These are phyloP conservation scores for Percopsis omiscomaycus DNA, from an alignment of 2,797 vertebrate species.

Conservation along the genomic window DNA sequence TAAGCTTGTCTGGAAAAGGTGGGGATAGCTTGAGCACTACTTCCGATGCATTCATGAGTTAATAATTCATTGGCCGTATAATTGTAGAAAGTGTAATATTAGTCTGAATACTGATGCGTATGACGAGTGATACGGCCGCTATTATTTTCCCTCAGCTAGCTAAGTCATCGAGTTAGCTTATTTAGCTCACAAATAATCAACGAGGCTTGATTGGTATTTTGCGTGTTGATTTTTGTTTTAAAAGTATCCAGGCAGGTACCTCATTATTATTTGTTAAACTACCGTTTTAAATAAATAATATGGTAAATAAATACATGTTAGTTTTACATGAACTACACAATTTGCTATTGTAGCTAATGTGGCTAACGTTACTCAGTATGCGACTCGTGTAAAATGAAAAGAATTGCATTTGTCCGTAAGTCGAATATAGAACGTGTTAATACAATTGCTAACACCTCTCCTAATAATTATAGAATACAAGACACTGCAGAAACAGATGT, in stretches of 20 bases:
- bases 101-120: no score
- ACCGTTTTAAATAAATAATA: no score
- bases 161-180: conserved; percentile 40
- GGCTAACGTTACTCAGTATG: background rate
- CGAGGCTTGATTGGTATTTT: background rate
- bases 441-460: background rate
- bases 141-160: conserved; percentile 22
- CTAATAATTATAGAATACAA: conserved; percentile 43
- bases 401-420: no score
- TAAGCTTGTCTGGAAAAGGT: conserved; percentile 66
- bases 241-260: background rate
- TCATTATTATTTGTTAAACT: no score
- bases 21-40: conserved; percentile 43
- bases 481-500: conserved; percentile 79
- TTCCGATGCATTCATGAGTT: background rate
- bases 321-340: background rate
- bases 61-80: background rate
- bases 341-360: background rate
- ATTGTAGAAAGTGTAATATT: background rate
- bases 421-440: background rate
- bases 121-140: background rate
- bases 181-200: conserved; percentile 10
- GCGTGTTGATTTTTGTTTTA: background rate
- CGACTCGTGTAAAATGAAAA: background rate
- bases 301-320: background rate